phyloP scores from a whole-genome alignment of 2,888 invertebrate genomes.

The Micropterix aruncella region DNA sequence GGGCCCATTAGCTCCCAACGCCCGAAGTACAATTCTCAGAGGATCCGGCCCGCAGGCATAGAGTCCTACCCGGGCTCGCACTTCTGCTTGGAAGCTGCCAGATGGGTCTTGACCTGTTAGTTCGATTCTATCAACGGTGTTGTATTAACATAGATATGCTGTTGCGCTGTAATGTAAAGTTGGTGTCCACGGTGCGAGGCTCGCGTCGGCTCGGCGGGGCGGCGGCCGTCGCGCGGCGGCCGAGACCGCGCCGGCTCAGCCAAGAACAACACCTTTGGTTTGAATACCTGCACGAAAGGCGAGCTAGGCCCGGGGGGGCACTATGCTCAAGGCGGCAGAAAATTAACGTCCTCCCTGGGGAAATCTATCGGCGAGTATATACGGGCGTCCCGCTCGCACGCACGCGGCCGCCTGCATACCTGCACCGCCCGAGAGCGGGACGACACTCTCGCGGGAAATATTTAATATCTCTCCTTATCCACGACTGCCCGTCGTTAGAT shows the following conservation, averaged over 20 bases:
- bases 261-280: constrained; percentile 38
- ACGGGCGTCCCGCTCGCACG: constrained; percentile 21
- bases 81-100: too few relatives aligned
- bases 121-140: too few relatives aligned
- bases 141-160: too few relatives aligned
- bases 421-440: constrained; percentile 15
- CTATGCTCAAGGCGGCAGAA: constrained; percentile 66
- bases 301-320: constrained; percentile 44
- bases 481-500: constrained; percentile 7
- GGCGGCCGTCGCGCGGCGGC: constrained; percentile 15
- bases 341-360: constrained; percentile 56
- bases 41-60: too few relatives aligned
- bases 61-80: too few relatives aligned
- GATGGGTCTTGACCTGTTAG: too few relatives aligned
- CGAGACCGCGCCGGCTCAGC: constrained; percentile 17
- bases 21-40: too few relatives aligned
- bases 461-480: constrained; percentile 25
- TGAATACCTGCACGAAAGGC: constrained; percentile 40
- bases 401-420: constrained; percentile 15
- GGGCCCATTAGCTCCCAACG: too few relatives aligned
- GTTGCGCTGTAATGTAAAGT: constrained; percentile 20
- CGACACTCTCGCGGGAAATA: constrained; percentile 30
- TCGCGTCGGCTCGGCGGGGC: constrained; percentile 15
- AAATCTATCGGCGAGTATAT: constrained; percentile 40
- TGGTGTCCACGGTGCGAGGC: neutral